Evolutionary conservation across 2,113 vertebrate species (phyloP), one percentile per base, ranked within the genome.

Genomic region (Butastur rufipennis): DNA sequence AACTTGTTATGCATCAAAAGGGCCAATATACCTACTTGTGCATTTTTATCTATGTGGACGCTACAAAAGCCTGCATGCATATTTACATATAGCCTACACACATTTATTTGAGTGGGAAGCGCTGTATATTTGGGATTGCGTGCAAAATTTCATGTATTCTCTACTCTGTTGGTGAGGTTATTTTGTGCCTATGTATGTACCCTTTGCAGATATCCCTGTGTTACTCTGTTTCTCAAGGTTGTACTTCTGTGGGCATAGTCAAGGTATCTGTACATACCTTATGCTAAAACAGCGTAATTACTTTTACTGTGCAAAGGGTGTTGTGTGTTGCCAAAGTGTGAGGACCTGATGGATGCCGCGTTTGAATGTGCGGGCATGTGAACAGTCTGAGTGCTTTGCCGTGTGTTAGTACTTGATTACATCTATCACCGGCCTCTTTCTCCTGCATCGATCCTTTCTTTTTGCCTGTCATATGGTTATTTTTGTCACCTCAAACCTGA

Each of bases 1-100:
- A 70, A 87, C 56, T 81, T 82, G 38, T 56, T 67, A 48, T 95
- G 83, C 81, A 86, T 95, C 89, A 93, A 86, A 94, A 58, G 42
- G 73, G 56, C 55, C 50, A 63, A 34, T 78, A 87, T 72, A 78
- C 47, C 1, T 21, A 82, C 68, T 63, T 59, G 50, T 63, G 78
- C 10, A 3, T n/a, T 94, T 80, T 90, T 86, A 55, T 84, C 89
- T 74, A 27, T 29, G 31, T 13, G 9, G 36, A 81, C 22, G 13
- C 34, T 61, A 53, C n/a, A 66, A 34, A 78, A 88, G 42, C 36
- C 94, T 82, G 53, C 9, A 2, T 13, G 17, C 3, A 27, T 77
- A 79, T 95, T 86, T 94, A 75, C 13, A 10, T 31, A 42, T 21
- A 73, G 6, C n/a, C 40, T 50, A 3, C 38, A 20, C 45, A 29